Evolutionary conservation across 1,140 invertebrate genomes (phyloP), one percentile per base, ranked within the genome.

Genomic region (Lasaia peninsularis): DNA sequence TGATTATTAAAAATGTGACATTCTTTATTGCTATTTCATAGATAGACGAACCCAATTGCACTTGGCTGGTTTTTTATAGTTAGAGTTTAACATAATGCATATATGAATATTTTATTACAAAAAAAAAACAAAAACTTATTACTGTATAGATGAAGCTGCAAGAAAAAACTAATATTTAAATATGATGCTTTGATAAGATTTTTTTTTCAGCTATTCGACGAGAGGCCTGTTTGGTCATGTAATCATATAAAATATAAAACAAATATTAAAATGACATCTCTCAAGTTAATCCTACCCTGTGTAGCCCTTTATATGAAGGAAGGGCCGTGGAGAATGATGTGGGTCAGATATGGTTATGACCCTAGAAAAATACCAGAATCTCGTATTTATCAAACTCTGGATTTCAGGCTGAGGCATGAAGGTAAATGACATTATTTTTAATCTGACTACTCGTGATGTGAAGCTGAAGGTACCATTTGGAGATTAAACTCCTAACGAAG

Each of bases 261-360:
- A 0, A 92, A 93, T 31, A 90, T 94, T 63, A 86, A 91, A 1
- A 69, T 80, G 3, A 91, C 92, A 14, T 92, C 93, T 24, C 75
- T 98, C 0, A 98, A 96, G 86, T 91, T 93, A 69, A 91, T 98
- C 32, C 84, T 98, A 35, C 96, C 97, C 0, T 91, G 93, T 21
- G 83, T 96, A 0, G 95, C 96, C 0, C 96, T 96, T 80, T 97
- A 97, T 78, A 96, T 94, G 81, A 90, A 91, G 10, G 95, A 93
- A 65, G 97, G 98, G 0, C 97, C 97, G 0, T 99, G 96, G 96
- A 90, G 96, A 55, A 92, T 93, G 48, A 91, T 95, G 74, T 98
- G 97, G 94, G 93, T 96, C 0, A 93, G 90, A 75, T 93, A 94
- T 71, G 96, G 96, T 0, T 98, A 96, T 72, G 96, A 98, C 89